Conservation (phyloP, 2,797 vertebrate species). For the Lacerta viridis region DNA sequence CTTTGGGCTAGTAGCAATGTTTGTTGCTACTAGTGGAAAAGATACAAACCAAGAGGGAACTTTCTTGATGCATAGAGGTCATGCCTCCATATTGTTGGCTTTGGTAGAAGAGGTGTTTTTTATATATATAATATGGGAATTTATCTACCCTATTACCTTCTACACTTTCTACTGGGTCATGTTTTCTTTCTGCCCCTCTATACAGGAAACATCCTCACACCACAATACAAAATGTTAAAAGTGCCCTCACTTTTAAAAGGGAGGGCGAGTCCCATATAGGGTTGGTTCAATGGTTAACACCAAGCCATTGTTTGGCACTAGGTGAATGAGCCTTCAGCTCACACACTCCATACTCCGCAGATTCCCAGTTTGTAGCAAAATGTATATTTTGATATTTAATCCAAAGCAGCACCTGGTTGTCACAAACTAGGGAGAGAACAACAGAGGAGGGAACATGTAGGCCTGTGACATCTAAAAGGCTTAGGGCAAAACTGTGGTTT, state of each 20-base stretch:
- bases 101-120: background rate
- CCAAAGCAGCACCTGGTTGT: background rate
- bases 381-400: background rate
- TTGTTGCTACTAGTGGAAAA: background rate
- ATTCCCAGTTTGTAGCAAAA: background rate
- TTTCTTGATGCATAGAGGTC: background rate
- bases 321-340: background rate
- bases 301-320: background rate
- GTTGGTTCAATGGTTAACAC: background rate
- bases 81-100: background rate
- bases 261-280: background rate
- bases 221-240: background rate
- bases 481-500: background rate
- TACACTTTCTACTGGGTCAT: background rate
- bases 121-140: background rate
- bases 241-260: background rate
- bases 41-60: background rate
- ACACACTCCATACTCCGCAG: background rate
- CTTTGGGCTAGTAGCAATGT: background rate
- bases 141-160: background rate
- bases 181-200: background rate
- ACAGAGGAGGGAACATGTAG: background rate
- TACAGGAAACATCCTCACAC: background rate
- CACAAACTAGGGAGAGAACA: background rate
- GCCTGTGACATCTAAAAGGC: background rate